phyloP scores from a whole-genome alignment of 1,140 invertebrate genomes.

The Drosophila nannoptera region DNA sequence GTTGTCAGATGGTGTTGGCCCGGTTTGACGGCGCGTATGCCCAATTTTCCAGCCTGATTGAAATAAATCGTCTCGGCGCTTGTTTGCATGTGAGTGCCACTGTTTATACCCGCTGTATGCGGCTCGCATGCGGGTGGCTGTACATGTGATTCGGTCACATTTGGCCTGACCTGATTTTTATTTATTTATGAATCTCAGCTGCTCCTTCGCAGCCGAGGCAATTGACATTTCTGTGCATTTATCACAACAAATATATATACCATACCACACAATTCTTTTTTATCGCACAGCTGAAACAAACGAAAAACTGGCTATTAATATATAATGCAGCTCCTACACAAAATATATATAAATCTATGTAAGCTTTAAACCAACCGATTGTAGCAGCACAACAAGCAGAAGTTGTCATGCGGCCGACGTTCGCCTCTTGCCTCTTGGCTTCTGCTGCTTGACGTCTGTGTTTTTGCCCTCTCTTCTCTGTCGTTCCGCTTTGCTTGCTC shows the following conservation, averaged over 20 bases:
- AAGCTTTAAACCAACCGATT: slow-evolving; percentile 21
- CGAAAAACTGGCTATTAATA: not conserved
- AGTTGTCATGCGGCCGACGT: slow-evolving; percentile 7
- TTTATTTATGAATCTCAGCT: slow-evolving; percentile 62
- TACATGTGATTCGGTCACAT: slow-evolving; percentile 36
- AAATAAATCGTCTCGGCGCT: slow-evolving; percentile 52
- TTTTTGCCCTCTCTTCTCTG: slow-evolving; percentile 1
- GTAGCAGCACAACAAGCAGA: slow-evolving; percentile 13
- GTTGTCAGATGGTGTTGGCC: slow-evolving; percentile 50
- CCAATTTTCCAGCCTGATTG: slow-evolving; percentile 55
- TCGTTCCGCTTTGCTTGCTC: not conserved
- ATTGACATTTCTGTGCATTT: slow-evolving; percentile 51
- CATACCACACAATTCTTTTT: not conserved
- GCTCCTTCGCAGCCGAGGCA: slow-evolving; percentile 37
- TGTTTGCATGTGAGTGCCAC: slow-evolving; percentile 6
- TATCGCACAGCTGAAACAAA: not conserved
- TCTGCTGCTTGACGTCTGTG: slow-evolving; percentile 20
- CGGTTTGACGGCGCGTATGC: slow-evolving; percentile 57
- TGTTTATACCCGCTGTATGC: not conserved
- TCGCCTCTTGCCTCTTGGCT: slow-evolving; percentile 1
- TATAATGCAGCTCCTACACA: not conserved
- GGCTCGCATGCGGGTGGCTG: not conserved
- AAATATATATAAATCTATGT: not conserved
- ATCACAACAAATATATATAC: slow-evolving; percentile 5
- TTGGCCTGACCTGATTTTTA: slow-evolving; percentile 54